These are phyloP conservation scores for Neria commutata DNA, from an alignment of 2,888 invertebrate genomes.

Conservation along the genomic window DNA sequence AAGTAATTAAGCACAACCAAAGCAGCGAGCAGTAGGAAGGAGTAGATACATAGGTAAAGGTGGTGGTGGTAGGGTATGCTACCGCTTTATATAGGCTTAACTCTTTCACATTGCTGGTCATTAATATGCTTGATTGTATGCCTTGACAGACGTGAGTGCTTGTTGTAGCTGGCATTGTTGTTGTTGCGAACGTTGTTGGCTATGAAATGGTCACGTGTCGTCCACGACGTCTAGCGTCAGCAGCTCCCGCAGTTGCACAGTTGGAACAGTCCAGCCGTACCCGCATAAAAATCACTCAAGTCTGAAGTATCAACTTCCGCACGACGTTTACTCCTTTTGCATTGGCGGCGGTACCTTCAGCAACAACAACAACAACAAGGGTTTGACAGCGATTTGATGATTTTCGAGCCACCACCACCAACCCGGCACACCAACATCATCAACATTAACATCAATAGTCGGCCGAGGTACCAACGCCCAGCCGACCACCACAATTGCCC, in stretches of 20 bases:
- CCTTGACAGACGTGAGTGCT: slow-evolving; percentile 37
- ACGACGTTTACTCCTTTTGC: slow-evolving; percentile 23
- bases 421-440: background rate
- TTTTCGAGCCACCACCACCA: slow-evolving; percentile 9
- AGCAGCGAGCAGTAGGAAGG: slow-evolving; percentile 4
- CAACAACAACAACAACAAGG: slow-evolving; percentile 6
- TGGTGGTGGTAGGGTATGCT: too few species aligned
- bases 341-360: slow-evolving; percentile 1
- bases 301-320: slow-evolving; percentile 53
- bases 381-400: slow-evolving; percentile 21
- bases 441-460: background rate
- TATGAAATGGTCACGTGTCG: slow-evolving; percentile 28
- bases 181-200: slow-evolving; percentile 7
- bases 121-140: slow-evolving; percentile 57
- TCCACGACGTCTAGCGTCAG: slow-evolving; percentile 25
- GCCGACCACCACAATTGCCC: background rate
- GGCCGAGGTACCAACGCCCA: background rate
- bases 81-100: slow-evolving; percentile 39
- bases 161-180: slow-evolving; percentile 11
- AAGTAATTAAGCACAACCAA: slow-evolving; percentile 53
- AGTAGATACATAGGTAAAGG: slow-evolving; percentile 22
- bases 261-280: slow-evolving; percentile 34
- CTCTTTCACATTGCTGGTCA: slow-evolving; percentile 52
- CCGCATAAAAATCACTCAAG: slow-evolving; percentile 51
- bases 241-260: slow-evolving; percentile 37